A percentile compares a stretch with the other conserved stretches of the same genome.
These are phyloP conservation scores for Lepus europaeus DNA, from an alignment of 2,113 vertebrate species.

Conservation along the genomic window DNA sequence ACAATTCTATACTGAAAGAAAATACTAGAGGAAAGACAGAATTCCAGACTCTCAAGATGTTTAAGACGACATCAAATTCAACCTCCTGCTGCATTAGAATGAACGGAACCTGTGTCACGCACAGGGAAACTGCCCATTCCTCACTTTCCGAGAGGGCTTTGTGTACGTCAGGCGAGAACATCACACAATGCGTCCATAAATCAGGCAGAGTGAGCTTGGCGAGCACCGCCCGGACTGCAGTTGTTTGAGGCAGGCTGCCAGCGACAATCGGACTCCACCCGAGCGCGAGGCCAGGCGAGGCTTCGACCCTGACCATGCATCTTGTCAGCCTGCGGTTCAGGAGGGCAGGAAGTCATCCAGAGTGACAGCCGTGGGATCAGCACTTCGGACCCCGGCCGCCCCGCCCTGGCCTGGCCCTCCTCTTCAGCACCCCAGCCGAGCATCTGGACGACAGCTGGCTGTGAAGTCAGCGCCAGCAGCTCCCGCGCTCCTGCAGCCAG, in stretches of 20 bases:
- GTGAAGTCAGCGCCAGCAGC: background rate
- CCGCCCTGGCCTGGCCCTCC: background rate
- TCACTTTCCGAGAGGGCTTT: slow-evolving; percentile 64
- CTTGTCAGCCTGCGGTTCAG: slow-evolving; percentile 68
- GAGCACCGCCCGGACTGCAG: slow-evolving; percentile 10
- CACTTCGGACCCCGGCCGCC: background rate
- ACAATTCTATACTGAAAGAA: slow-evolving; percentile 44
- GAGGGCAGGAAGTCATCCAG: slow-evolving; percentile 66
- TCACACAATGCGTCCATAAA: slow-evolving; percentile 72
- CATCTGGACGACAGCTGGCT: background rate
- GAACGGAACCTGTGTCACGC: background rate
- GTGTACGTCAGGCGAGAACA: slow-evolving; percentile 33
- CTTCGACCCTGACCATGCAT: slow-evolving; percentile 23
- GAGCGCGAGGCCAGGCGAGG: slow-evolving; percentile 12
- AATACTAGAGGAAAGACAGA: slow-evolving; percentile 42
- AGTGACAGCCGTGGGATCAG: slow-evolving; percentile 17
- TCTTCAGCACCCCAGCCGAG: background rate
- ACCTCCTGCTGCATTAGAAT: slow-evolving; percentile 12
- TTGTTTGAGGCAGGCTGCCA: slow-evolving; percentile 77
- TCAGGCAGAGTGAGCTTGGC: slow-evolving; percentile 66
- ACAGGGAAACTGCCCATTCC: slow-evolving; percentile 42
- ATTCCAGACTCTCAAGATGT: slow-evolving; percentile 32
- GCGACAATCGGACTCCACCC: slow-evolving; percentile 40
- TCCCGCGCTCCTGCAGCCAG: background rate
- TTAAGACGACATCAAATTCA: slow-evolving; percentile 11